Conservation (phyloP, 1,140 invertebrate species). For the Macrostomum lignano region DNA sequence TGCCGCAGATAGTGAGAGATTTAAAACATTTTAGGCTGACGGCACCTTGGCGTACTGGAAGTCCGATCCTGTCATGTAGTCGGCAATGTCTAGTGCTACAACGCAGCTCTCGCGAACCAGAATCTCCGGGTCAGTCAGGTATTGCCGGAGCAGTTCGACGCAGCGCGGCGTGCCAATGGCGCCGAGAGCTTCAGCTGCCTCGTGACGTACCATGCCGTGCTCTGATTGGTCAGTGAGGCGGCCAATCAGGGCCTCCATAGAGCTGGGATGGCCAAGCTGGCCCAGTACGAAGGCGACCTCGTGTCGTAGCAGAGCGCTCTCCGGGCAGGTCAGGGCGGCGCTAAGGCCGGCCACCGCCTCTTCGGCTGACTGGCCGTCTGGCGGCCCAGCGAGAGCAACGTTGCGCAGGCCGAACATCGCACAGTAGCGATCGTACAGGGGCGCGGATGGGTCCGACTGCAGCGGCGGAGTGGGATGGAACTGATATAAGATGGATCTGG, state of each 20-base stretch:
- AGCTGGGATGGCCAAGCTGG: conserved; percentile 54
- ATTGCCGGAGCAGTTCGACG: conserved; percentile 31
- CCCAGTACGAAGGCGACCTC: conserved; percentile 93
- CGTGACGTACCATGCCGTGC: conserved; percentile 85
- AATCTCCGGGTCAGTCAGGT: conserved; percentile 45
- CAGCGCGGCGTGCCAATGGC: conserved; percentile 39
- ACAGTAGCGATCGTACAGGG: conserved; percentile 63
- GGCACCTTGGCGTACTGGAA: conserved; percentile 41
- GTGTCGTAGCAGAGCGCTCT: conserved; percentile 69
- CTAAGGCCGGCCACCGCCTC: conserved; percentile 36
- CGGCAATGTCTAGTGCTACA: conserved; percentile 84
- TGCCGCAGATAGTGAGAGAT: no score
- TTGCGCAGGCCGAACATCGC: conserved; percentile 90
- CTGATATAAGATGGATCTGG: no score
- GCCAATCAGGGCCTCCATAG: conserved; percentile 41
- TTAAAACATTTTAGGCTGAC: background rate
- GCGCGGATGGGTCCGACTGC: conserved; percentile 43
- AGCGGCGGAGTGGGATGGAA: no score
- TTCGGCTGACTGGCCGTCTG: conserved; percentile 42
- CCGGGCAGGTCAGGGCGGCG: conserved; percentile 9
- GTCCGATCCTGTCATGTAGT: conserved; percentile 55
- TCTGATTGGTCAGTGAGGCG: conserved; percentile 40
- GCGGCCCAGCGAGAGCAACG: conserved; percentile 43
- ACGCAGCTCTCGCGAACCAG: conserved; percentile 84
- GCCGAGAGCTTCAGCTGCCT: conserved; percentile 87